A percentile compares a stretch with the other conserved stretches of the same genome.
phyloP scores from a whole-genome alignment of 1,140 invertebrate species.

The Muscidifurax raptorellus region DNA sequence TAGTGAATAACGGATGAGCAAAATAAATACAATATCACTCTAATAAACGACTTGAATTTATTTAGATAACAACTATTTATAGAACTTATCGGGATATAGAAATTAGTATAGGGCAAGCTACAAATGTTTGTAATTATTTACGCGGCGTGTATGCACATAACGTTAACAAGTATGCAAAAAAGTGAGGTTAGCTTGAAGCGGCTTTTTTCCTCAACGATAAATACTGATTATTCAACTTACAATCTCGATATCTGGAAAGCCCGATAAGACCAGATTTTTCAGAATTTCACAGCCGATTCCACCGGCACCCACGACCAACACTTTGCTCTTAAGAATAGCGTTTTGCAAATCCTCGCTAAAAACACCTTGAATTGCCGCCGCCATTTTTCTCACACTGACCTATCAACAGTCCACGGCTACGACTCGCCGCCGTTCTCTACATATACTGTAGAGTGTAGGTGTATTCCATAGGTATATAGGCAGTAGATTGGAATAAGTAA shows the following conservation, averaged over 20 bases:
- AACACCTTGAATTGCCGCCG: slow-evolving; percentile 79
- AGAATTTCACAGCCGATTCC: slow-evolving; percentile 99
- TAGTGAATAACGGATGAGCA: not conserved
- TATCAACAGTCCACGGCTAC: not conserved
- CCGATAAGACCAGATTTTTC: slow-evolving; percentile 97
- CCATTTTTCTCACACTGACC: slow-evolving; percentile 75
- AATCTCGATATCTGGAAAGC: slow-evolving; percentile 95
- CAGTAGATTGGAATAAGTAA: no score
- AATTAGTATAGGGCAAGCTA: no score
- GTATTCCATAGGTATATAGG: no score
- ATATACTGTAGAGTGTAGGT: no score
- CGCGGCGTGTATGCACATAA: not conserved
- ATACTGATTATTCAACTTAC: slow-evolving; percentile 79
- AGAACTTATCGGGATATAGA: no score
- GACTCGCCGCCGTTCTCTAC: not conserved
- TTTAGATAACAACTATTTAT: no score
- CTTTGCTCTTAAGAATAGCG: slow-evolving; percentile 74
- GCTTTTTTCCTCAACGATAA: slow-evolving; percentile 47
- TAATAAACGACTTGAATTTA: no score
- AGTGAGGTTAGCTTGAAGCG: slow-evolving; percentile 57
- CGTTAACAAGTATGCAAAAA: not conserved
- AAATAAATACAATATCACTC: not conserved
- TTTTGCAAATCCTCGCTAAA: slow-evolving; percentile 78
- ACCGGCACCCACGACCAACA: slow-evolving; percentile 97
- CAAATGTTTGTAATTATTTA: not conserved